Conservation (phyloP, 2,113 vertebrate genomes). For the Notarius quadriscutis region DNA sequence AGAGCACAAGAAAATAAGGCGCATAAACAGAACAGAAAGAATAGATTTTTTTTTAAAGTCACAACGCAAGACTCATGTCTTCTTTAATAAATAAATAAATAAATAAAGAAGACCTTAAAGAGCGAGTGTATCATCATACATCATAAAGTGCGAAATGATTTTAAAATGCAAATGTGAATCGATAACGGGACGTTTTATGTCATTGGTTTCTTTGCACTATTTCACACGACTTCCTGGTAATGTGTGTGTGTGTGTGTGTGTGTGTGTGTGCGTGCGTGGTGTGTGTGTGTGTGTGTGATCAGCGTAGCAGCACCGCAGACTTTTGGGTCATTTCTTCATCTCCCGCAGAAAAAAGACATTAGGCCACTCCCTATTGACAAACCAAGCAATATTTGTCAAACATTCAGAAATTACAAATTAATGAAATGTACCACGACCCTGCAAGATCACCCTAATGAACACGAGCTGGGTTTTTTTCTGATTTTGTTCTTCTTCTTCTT, state of each 20-base stretch:
- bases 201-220: conserved; percentile 99
- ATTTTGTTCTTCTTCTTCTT: conserved; percentile 57
- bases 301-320: conserved; percentile 92
- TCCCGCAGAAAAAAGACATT: conserved; percentile 99
- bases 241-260: conserved; percentile 74
- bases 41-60: not conserved
- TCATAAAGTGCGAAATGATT: conserved; percentile 86
- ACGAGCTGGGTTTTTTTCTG: conserved; percentile 77
- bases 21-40: not conserved
- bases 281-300: conserved; percentile 84
- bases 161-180: conserved; percentile 93
- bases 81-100: not conserved
- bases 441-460: conserved; percentile 97
- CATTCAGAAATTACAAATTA: conserved; percentile 99
- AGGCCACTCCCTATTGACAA: conserved; percentile 97
- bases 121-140: conserved; percentile 92
- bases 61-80: not conserved
- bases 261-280: conserved; percentile 22
- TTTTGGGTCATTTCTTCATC: conserved; percentile 99
- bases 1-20: not conserved
- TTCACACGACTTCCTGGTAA: conserved; percentile 93
- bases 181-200: conserved; percentile 92
- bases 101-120: conserved; percentile 25
- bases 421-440: conserved; percentile 98
- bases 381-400: conserved; percentile 99